Evolutionary conservation across 2,113 vertebrate species (phyloP), one percentile per base, ranked within the genome.

Genomic region (Accipiter cooperii): DNA sequence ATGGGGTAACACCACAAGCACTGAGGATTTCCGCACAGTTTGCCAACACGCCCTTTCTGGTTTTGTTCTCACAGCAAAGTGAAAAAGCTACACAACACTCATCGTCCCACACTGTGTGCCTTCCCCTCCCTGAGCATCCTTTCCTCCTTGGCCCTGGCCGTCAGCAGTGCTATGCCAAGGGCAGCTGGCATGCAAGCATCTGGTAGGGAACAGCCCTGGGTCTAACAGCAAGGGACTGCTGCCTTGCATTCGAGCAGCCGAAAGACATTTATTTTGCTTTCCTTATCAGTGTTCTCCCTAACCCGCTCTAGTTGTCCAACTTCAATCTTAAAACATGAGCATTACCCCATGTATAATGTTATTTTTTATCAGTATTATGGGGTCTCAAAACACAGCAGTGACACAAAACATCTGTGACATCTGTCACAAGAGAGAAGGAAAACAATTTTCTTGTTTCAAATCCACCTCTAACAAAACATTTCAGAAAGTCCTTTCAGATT

Each of bases 91-190:
- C 38, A 16, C 3, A 2, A 84, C 3, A 1, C 16, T 78, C 60
- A 66, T 7, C 33, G 46, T 12, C 29, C 34, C 14, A 33, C 5
- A 8, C 1, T 34, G 46, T 3, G 10, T 81, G n/a, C 16, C 40
- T 77, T 81, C 19, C 5, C 6, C 29, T 21, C 28, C 14, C 20
- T 12, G 34, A 15, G 21, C 10, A 13, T 36, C 33, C 26, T 68
- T 10, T 8, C 28, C 5, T 75, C 6, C 60, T 47, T 58, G 33
- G 33, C 20, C 33, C 26, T 3, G 3, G 24, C 26, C 69, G 26
- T 49, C 42, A 54, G 31, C 21, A 75, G 44, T 3, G 0, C 13
- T 33, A 52, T 57, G 21, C 12, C 0, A 0, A 65, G 42, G 29
- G 28, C 21, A 73, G 44, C 17, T 34, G 8, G 10, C n/a, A 38